These are phyloP conservation scores for Microplitis mediator DNA, from an alignment of 1,140 invertebrate genomes.

Conservation along the genomic window DNA sequence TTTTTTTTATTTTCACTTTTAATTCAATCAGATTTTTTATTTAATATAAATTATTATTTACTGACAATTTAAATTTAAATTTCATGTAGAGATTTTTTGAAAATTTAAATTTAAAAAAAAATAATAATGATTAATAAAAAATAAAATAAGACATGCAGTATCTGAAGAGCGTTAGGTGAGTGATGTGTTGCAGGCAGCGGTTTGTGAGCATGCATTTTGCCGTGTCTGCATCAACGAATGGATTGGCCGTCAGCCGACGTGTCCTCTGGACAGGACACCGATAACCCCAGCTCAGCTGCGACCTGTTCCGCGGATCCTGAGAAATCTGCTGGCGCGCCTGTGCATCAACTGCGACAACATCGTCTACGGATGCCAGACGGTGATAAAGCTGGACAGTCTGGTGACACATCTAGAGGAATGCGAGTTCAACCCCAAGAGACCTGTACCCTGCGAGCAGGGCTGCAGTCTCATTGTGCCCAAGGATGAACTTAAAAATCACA, in stretches of 20 bases:
- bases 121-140: neutral
- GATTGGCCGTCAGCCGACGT: slow-evolving; percentile 89
- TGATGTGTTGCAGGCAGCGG: slow-evolving; percentile 77
- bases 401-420: slow-evolving; percentile 87
- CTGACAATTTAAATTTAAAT: no score
- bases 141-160: slow-evolving; percentile 24
- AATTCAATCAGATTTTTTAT: neutral
- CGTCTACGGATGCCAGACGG: slow-evolving; percentile 80
- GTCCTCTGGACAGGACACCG: slow-evolving; percentile 89
- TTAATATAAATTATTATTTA: neutral
- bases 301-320: slow-evolving; percentile 88
- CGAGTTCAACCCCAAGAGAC: slow-evolving; percentile 92
- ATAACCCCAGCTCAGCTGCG: slow-evolving; percentile 86
- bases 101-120: no score
- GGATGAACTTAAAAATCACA: slow-evolving; percentile 93
- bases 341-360: slow-evolving; percentile 91
- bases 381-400: slow-evolving; percentile 87
- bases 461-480: slow-evolving; percentile 93
- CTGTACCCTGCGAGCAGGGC: slow-evolving; percentile 89
- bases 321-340: slow-evolving; percentile 87
- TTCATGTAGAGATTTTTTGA: no score
- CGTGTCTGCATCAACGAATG: slow-evolving; percentile 92
- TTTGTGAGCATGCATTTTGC: slow-evolving; percentile 96
- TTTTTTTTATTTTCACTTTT: neutral
- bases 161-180: slow-evolving; percentile 48